Evolutionary conservation across 2,113 vertebrate genomes (phyloP).

Genomic region (Psittacus erithacus): DNA sequence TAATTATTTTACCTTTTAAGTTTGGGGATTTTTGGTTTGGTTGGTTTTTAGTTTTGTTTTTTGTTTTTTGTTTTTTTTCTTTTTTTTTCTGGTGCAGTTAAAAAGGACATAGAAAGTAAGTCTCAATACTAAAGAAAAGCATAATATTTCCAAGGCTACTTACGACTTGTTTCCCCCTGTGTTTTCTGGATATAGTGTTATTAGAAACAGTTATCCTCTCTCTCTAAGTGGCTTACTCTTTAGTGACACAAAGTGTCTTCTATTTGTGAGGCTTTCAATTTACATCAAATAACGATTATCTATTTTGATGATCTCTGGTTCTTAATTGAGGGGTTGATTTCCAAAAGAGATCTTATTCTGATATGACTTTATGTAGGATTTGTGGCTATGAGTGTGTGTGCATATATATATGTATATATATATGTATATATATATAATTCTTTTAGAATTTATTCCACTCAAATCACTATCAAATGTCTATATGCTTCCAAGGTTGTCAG

Average conservation of each 20-base stretch:
- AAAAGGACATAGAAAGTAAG: neutral
- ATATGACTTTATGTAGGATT: neutral
- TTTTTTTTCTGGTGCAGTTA: neutral
- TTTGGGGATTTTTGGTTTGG: neutral
- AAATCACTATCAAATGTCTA: neutral
- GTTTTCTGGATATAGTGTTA: neutral
- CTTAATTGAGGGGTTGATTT: neutral
- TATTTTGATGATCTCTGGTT: neutral
- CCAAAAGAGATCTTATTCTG: neutral
- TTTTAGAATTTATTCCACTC: neutral
- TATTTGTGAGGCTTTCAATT: neutral
- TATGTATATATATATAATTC: neutral
- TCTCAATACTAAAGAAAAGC: neutral
- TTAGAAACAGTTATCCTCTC: neutral
- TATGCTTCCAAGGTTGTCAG: neutral
- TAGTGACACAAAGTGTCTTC: neutral
- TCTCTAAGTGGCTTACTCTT: neutral
- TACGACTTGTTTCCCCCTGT: neutral
- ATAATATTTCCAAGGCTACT: neutral
- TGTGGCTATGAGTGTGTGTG: neutral
- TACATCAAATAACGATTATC: neutral
- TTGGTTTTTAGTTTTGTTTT: too few relatives aligned
- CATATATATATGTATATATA: neutral
- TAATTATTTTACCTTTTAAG: neutral
- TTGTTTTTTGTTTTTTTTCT: neutral